These are phyloP conservation scores for Drosophila orena DNA, from an alignment of 1,140 invertebrate species.

Conservation along the genomic window DNA sequence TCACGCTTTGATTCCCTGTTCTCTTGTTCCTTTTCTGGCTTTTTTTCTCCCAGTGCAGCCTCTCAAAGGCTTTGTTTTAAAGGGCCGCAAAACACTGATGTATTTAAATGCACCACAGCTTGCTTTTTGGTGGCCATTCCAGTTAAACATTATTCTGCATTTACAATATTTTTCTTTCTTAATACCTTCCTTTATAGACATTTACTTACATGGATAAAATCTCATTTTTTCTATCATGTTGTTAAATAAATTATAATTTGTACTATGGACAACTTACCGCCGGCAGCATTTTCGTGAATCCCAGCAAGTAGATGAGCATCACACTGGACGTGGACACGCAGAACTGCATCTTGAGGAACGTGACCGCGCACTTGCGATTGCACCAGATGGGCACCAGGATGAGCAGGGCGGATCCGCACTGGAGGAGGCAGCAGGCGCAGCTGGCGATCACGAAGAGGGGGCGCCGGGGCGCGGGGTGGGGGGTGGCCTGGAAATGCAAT, in stretches of 20 bases:
- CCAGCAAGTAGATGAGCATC: slow-evolving; percentile 88
- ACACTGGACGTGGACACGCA: slow-evolving; percentile 87
- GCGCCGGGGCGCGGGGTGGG: slow-evolving; percentile 48
- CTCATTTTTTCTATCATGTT: no score
- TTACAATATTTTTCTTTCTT: background rate
- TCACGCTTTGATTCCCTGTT: slow-evolving; percentile 67
- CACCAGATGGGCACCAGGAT: slow-evolving; percentile 87
- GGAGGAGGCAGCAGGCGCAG: slow-evolving; percentile 87
- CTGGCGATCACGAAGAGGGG: slow-evolving; percentile 87
- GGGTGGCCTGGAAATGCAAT: slow-evolving; percentile 36
- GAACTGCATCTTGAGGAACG: slow-evolving; percentile 89
- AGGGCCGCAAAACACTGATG: slow-evolving; percentile 5
- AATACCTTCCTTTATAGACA: background rate
- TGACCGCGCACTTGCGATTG: slow-evolving; percentile 87
- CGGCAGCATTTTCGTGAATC: slow-evolving; percentile 86
- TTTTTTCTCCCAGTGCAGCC: slow-evolving; percentile 10
- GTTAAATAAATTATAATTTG: no score
- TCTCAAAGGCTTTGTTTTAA: slow-evolving; percentile 50
- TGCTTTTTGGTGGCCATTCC: background rate
- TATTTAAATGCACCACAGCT: slow-evolving; percentile 28
- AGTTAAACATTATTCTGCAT: background rate
- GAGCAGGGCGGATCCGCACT: slow-evolving; percentile 86
- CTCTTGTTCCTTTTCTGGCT: background rate
- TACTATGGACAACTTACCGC: slow-evolving; percentile 84
- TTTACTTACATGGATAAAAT: no score